Evolutionary conservation across 53 echinoderm and acorn worm species (phyloP).

Genomic region (Temnopleurus reevesii): DNA sequence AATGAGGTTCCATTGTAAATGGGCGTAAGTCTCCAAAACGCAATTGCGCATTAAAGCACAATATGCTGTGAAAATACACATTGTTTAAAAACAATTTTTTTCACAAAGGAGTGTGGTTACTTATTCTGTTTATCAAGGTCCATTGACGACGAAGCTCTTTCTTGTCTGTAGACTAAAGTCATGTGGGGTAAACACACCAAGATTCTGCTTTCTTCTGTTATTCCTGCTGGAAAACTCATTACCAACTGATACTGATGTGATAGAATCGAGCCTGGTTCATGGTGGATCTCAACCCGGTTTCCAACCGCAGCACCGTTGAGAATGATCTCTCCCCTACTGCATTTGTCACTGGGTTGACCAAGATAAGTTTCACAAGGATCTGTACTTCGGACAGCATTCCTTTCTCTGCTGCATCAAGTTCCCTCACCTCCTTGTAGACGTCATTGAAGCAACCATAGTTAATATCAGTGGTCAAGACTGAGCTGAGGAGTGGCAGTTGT

Average conservation of each 20-base stretch:
- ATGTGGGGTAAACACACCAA: not conserved
- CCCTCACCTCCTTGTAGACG: not conserved
- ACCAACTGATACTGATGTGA: not conserved
- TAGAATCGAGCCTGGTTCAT: conserved; percentile 26
- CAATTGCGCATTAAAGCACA: too few species aligned
- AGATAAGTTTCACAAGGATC: not conserved
- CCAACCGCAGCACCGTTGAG: conserved; percentile 3
- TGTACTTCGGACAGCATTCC: not conserved
- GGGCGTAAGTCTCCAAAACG: too few species aligned
- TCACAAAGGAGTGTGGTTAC: too few species aligned
- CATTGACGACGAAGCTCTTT: too few species aligned
- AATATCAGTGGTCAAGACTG: not conserved
- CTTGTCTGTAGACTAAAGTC: conserved; percentile 10
- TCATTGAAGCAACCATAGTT: not conserved
- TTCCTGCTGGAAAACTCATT: conserved; percentile 12
- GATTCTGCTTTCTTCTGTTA: not conserved
- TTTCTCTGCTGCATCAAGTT: not conserved
- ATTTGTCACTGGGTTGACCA: conserved; percentile 18
- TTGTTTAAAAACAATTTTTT: too few species aligned
- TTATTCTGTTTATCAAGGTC: too few species aligned
- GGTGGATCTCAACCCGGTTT: conserved; percentile 29
- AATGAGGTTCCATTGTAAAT: too few species aligned
- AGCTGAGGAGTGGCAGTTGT: not conserved
- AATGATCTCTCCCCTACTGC: conserved; percentile 36
- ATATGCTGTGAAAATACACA: too few species aligned